Conservation (phyloP, 2,797 vertebrate species). For the Tinamus major region DNA sequence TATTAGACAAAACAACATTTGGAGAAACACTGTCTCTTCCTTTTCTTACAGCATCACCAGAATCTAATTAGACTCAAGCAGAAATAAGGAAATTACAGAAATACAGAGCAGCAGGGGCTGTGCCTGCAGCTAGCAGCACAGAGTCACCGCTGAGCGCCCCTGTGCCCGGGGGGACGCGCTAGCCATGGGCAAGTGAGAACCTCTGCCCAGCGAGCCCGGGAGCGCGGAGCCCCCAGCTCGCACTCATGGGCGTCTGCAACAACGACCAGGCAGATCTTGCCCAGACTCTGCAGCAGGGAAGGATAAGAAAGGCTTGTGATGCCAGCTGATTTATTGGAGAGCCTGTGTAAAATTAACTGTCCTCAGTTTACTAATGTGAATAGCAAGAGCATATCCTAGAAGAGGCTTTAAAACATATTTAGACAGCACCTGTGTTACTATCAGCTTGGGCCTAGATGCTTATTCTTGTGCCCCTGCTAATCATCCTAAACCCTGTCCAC, state of each 20-base stretch:
- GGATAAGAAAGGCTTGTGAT: not conserved
- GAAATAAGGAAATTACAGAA: constrained; percentile 45
- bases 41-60: not conserved
- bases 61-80: not conserved
- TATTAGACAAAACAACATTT: not conserved
- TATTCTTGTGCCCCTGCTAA: not conserved
- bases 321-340: not conserved
- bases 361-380: not conserved
- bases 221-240: not conserved
- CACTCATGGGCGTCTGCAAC: not conserved
- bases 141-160: not conserved
- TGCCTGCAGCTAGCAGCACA: not conserved
- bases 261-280: not conserved
- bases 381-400: not conserved
- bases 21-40: not conserved
- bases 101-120: not conserved
- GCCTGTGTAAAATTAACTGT: not conserved
- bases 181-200: no score
- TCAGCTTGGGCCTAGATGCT: not conserved
- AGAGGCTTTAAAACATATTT: not conserved
- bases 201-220: not conserved
- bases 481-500: not conserved
- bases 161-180: not conserved
- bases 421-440: not conserved
- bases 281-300: not conserved